Evolutionary conservation across 2,888 invertebrate genomes (phyloP), one percentile per base, ranked within the genome.

Genomic region (Microctonus brassicae): DNA sequence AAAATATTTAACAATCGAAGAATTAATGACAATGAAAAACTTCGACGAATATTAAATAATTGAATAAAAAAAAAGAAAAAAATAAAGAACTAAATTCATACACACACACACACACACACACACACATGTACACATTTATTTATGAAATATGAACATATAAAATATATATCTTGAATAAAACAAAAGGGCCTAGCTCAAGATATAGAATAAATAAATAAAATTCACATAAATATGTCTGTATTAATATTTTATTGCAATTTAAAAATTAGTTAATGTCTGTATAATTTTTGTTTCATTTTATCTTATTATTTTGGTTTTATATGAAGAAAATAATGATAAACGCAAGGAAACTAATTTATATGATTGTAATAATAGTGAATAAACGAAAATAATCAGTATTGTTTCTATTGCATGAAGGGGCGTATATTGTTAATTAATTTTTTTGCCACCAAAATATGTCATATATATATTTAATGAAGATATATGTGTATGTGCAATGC

Each of bases 401-500:
- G 79, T 78, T 83, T 82, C 80, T 76, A 47, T 3, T 47, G 47
- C 47, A 47, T 47, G 7, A n/a, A 7, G n/a, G 5, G 47, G 9
- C 47, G 7, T 47, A 7, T 6, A 29, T 29, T 29, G 3, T 34
- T 36, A 2, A 11, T 34, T 65, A 34, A 36, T 36, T 61, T 20
- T 34, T 60, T 69, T 64, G 24, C 36, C 20, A 61, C 64, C 22
- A 60, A n/a, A 61, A 62, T 65, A 61, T 36, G 47, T 33, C 34
- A 62, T 53, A 13, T 13, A 36, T 34, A 57, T 62, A 70, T 47
- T 42, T 70, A 60, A 62, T 39, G 74, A 73, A 71, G 72, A 76
- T 77, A 79, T 76, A 83, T 74, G 76, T 81, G 80, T 76, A 83
- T 82, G 83, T 84, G 84, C 82, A 84, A 82, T 83, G 80, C 78